Conservation (phyloP, 2,888 invertebrate species). For the Meandrusa payeni region DNA sequence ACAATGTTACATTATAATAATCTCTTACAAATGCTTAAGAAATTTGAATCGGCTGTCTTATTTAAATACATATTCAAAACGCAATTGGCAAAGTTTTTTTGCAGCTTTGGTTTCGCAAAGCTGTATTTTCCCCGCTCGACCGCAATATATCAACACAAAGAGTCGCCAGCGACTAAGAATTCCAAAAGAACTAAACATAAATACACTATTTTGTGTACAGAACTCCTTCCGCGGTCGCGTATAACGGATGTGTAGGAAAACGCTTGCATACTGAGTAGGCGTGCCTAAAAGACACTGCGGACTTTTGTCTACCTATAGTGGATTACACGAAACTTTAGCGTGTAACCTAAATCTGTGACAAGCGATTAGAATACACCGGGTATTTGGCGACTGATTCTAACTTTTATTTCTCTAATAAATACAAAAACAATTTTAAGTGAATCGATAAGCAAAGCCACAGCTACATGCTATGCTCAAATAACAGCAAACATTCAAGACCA, state of each 20-base stretch:
- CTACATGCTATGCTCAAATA: no score
- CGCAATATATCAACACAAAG: slow-evolving; percentile 70
- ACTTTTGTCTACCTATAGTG: slow-evolving; percentile 71
- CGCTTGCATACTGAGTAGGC: slow-evolving; percentile 79
- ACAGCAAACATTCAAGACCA: no score
- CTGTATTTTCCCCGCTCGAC: slow-evolving; percentile 59
- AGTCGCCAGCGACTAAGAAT: slow-evolving; percentile 71
- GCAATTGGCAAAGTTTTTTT: slow-evolving; percentile 5
- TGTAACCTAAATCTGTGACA: slow-evolving; percentile 71
- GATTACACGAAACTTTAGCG: slow-evolving; percentile 76
- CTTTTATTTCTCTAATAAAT: slow-evolving; percentile 28
- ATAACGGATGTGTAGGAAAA: slow-evolving; percentile 78
- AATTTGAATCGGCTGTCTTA: no score
- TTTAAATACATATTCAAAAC: no score
- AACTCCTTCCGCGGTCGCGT: slow-evolving; percentile 75
- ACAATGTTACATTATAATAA: no score
- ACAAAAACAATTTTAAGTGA: no score
- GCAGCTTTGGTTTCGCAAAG: slow-evolving; percentile 37
- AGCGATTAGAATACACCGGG: slow-evolving; percentile 48
- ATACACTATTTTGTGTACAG: slow-evolving; percentile 77
- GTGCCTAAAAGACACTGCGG: slow-evolving; percentile 80
- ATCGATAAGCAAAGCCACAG: no score
- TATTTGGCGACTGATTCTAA: slow-evolving; percentile 39
- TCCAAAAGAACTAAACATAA: slow-evolving; percentile 74
- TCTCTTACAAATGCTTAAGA: no score